phyloP scores from a whole-genome alignment of 2,113 vertebrate species.

The Nibea coibor region DNA sequence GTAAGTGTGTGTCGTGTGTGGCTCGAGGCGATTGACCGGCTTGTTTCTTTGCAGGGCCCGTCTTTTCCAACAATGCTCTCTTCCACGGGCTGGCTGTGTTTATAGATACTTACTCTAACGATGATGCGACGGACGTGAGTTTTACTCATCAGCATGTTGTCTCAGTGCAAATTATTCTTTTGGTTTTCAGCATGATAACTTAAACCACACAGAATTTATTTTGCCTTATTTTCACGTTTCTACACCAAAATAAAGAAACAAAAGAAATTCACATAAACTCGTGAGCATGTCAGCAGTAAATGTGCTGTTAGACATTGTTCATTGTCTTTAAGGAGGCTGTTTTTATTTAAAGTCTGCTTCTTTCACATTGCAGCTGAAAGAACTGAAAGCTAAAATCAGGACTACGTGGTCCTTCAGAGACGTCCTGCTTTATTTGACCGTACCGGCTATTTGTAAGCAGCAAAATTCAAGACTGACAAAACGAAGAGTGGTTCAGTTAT shows the following conservation, averaged over 20 bases:
- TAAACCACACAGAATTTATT: neutral
- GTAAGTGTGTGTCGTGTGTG: conserved; percentile 77
- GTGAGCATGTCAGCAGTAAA: neutral
- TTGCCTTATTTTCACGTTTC: neutral
- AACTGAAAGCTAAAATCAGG: neutral
- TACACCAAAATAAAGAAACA: neutral
- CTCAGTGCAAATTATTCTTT: conserved; percentile 3
- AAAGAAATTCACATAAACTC: neutral
- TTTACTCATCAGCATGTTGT: conserved; percentile 52
- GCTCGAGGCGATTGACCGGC: conserved; percentile 45
- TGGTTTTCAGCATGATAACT: conserved; percentile 37
- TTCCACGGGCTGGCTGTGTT: conserved; percentile 96
- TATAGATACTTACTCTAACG: conserved; percentile 97
- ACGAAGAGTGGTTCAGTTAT: neutral
- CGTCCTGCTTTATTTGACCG: neutral
- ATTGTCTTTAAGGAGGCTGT: neutral
- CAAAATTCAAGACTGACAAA: too few relatives aligned
- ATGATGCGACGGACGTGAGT: conserved; percentile 93
- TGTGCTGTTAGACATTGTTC: neutral
- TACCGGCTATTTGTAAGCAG: too few relatives aligned
- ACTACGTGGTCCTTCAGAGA: neutral
- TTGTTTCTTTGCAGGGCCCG: conserved; percentile 87
- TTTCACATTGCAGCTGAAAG: conserved; percentile 31
- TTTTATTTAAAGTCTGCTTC: neutral
- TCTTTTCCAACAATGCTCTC: conserved; percentile 95